Evolutionary conservation across 1,140 invertebrate species (phyloP).

Genomic region (Dendroctonus valens): DNA sequence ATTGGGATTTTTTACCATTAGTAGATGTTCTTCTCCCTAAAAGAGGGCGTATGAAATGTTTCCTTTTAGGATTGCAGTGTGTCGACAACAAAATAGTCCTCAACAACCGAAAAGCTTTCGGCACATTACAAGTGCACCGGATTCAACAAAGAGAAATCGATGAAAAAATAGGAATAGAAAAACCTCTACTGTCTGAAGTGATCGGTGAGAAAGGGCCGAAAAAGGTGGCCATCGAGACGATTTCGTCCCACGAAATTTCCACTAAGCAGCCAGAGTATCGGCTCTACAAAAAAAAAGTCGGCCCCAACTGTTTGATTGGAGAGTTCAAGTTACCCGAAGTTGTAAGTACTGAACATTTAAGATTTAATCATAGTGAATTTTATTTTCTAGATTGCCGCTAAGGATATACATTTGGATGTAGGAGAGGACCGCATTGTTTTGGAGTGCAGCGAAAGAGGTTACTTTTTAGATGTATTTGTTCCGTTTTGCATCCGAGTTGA

Average conservation of each 20-base stretch:
- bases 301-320: slow-evolving; percentile 47
- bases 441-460: slow-evolving; percentile 57
- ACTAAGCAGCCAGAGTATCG: slow-evolving; percentile 48
- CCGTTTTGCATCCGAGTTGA: slow-evolving; percentile 61
- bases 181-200: slow-evolving; percentile 49
- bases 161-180: slow-evolving; percentile 49
- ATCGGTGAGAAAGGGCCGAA: slow-evolving; percentile 48
- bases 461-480: slow-evolving; percentile 67
- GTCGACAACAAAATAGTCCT: slow-evolving; percentile 60
- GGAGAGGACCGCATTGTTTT: slow-evolving; percentile 71
- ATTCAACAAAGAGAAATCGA: slow-evolving; percentile 66
- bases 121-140: slow-evolving; percentile 68
- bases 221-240: slow-evolving; percentile 40
- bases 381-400: slow-evolving; percentile 56
- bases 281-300: slow-evolving; percentile 47
- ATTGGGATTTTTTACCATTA: too few relatives aligned
- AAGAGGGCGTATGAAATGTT: too few relatives aligned
- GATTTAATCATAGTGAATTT: slow-evolving; percentile 7
- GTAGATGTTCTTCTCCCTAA: too few relatives aligned
- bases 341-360: slow-evolving; percentile 38
- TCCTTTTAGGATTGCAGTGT: slow-evolving; percentile 54
- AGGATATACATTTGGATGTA: slow-evolving; percentile 64
- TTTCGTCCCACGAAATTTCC: slow-evolving; percentile 34
- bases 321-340: slow-evolving; percentile 55
- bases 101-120: slow-evolving; percentile 65